phyloP scores from a whole-genome alignment of 2,113 vertebrate genomes.

The Psilopogon haemacephalus region DNA sequence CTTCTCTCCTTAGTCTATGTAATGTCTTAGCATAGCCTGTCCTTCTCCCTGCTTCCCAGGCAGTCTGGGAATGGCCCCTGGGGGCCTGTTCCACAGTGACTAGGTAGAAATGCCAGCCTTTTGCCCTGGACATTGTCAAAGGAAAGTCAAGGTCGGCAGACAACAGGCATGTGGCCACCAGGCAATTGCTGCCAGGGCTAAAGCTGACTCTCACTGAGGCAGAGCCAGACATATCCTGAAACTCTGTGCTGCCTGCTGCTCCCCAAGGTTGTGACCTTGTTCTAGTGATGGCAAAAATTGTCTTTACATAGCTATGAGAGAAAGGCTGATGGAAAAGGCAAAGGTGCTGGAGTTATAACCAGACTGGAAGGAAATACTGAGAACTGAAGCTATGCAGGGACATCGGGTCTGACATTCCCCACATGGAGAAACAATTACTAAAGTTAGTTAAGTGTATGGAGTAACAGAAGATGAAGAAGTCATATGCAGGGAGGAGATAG shows the following conservation, averaged over 20 bases:
- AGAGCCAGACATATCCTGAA: fast-evolving
- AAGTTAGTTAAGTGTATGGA: not conserved
- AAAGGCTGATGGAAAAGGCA: not conserved
- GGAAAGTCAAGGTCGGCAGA: fast-evolving
- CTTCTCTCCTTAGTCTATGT: not conserved
- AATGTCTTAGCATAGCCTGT: not conserved
- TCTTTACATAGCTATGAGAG: not conserved
- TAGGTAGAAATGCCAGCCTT: fast-evolving
- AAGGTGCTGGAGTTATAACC: not conserved
- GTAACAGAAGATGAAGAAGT: not conserved
- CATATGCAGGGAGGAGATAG: not conserved
- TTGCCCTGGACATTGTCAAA: not conserved
- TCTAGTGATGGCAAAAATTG: fast-evolving
- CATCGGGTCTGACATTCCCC: not conserved
- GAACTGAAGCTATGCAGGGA: not conserved
- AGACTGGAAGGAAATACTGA: not conserved
- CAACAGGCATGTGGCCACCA: fast-evolving
- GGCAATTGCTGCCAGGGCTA: not conserved
- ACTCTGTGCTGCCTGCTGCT: fast-evolving
- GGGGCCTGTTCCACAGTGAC: not conserved
- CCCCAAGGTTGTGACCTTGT: not conserved
- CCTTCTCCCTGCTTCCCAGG: not conserved
- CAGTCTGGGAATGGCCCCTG: fast-evolving
- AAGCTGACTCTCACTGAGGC: not conserved
- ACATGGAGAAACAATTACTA: not conserved